phyloP scores from a whole-genome alignment of 2,113 vertebrate species.

The Paracanthobrama guichenoti region DNA sequence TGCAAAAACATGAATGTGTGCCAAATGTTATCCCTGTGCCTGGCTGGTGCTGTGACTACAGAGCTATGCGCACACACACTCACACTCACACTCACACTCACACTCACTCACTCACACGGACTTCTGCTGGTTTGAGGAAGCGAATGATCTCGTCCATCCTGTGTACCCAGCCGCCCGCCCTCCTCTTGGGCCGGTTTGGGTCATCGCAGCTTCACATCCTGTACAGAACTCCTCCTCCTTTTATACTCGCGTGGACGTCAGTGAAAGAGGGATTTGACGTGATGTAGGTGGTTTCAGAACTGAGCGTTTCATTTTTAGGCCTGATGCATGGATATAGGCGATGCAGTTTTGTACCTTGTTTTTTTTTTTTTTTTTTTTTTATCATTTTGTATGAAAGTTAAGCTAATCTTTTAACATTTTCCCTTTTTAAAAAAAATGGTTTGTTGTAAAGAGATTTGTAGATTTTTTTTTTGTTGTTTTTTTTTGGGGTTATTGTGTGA shows the following conservation, averaged over 20 bases:
- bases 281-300: slow-evolving; percentile 10
- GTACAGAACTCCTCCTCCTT: slow-evolving; percentile 35
- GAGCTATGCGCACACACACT: not conserved
- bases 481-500: slow-evolving; percentile 48
- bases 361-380: slow-evolving; percentile 28
- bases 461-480: slow-evolving; percentile 37
- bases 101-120: not conserved
- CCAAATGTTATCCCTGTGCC: not conserved
- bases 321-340: slow-evolving; percentile 53
- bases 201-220: slow-evolving; percentile 30
- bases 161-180: too few relatives aligned
- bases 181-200: slow-evolving; percentile 34
- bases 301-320: slow-evolving; percentile 23
- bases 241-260: not conserved
- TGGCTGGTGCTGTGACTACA: not conserved
- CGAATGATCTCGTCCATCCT: not conserved
- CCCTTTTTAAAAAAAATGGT: slow-evolving; percentile 3
- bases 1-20: slow-evolving; percentile 24
- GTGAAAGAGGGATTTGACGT: not conserved
- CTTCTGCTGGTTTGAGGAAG: not conserved
- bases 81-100: not conserved
- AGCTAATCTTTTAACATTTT: slow-evolving; percentile 52
- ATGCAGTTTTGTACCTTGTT: slow-evolving; percentile 54
- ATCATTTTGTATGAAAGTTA: slow-evolving; percentile 45
- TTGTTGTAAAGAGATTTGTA: slow-evolving; percentile 61